phyloP scores from a whole-genome alignment of 2,888 invertebrate genomes.

The Diplolepis rosae region DNA sequence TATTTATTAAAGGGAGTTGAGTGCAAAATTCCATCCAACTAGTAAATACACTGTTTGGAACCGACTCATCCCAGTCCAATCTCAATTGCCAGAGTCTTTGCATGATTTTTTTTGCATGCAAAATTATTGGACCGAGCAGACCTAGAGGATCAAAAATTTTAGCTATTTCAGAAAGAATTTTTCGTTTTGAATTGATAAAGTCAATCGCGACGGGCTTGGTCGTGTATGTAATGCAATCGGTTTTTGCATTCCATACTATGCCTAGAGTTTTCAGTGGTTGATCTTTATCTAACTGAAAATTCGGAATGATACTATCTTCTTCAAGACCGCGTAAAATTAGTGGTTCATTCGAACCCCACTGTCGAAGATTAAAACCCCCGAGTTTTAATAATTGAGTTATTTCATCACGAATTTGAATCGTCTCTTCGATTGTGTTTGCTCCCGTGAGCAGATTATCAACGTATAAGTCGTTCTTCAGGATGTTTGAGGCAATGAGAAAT shows the following conservation, averaged over 20 bases:
- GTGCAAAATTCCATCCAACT: constrained; percentile 33
- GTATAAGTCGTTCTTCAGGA: too few relatives aligned
- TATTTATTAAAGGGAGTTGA: constrained; percentile 30
- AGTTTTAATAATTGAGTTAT: background rate
- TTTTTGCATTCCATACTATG: constrained; percentile 9
- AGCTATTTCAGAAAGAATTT: too few relatives aligned
- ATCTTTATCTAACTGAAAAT: too few relatives aligned
- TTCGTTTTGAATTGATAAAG: too few relatives aligned
- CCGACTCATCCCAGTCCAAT: constrained; percentile 46
- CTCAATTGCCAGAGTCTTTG: constrained; percentile 42
- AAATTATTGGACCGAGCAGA: too few relatives aligned
- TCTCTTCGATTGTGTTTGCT: background rate
- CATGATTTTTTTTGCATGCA: too few relatives aligned
- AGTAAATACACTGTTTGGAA: constrained; percentile 36
- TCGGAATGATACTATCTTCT: too few relatives aligned
- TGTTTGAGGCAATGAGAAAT: too few relatives aligned
- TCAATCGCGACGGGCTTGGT: background rate
- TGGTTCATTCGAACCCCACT: constrained; percentile 32
- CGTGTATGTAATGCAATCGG: constrained; percentile 1
- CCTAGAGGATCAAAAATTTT: too few relatives aligned
- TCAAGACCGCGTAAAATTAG: too few relatives aligned
- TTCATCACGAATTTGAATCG: constrained; percentile 15
- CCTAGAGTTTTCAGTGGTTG: too few relatives aligned
- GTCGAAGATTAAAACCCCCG: constrained; percentile 30
- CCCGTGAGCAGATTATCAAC: too few relatives aligned